Percentiles rank a stretch among this genome's conserved stretches.
Evolutionary conservation across 2,888 invertebrate species (phyloP).

Genomic region (Diaprepes abbreviatus): DNA sequence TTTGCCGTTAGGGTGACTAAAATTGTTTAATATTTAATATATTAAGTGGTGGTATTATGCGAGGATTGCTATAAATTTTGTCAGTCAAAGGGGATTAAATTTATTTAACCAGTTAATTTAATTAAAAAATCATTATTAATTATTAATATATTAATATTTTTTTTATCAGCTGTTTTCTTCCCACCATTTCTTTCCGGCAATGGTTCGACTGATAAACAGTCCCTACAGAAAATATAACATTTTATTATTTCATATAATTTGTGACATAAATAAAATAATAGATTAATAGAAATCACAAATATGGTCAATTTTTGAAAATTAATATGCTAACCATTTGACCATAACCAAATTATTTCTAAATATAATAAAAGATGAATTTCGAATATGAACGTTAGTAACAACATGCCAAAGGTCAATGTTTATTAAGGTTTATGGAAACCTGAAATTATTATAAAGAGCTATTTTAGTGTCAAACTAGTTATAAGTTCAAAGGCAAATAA

Average conservation of each 20-base stretch:
- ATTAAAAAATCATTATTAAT: not conserved
- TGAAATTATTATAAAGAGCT: slow-evolving; percentile 43
- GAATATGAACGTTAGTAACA: slow-evolving; percentile 32
- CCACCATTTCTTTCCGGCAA: slow-evolving; percentile 47
- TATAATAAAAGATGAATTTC: slow-evolving; percentile 5
- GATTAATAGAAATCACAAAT: too few relatives aligned
- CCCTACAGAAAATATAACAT: slow-evolving; percentile 37
- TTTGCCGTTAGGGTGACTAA: too few relatives aligned
- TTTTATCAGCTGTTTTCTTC: slow-evolving; percentile 30
- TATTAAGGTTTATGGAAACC: slow-evolving; percentile 33
- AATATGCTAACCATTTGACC: too few relatives aligned
- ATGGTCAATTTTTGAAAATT: too few relatives aligned
- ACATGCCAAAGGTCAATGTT: slow-evolving; percentile 25
- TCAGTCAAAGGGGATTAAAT: not conserved
- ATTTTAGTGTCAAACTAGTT: slow-evolving; percentile 26
- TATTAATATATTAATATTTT: slow-evolving; percentile 9
- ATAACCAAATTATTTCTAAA: slow-evolving; percentile 2
- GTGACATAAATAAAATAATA: too few relatives aligned
- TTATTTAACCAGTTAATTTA: not conserved
- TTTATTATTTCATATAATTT: too few relatives aligned
- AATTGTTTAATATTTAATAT: too few relatives aligned
- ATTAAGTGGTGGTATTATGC: not conserved
- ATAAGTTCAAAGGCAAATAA: not conserved
- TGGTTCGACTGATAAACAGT: slow-evolving; percentile 42
- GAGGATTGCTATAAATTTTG: not conserved